Percentiles rank a stretch among this genome's conserved stretches.
Conservation (phyloP, 2,113 vertebrate species). For the Salminus brasiliensis region DNA sequence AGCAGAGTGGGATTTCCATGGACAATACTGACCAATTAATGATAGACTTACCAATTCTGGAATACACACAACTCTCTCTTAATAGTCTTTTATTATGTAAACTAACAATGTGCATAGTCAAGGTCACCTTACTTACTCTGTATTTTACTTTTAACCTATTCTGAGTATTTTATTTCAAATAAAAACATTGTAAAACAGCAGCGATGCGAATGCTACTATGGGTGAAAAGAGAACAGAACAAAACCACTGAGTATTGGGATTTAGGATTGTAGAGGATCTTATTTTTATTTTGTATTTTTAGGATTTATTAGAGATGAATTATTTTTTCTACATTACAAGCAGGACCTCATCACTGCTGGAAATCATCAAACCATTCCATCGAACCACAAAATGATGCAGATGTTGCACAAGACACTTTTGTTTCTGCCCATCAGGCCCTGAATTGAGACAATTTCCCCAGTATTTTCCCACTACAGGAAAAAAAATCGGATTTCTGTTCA, state of each 20-base stretch:
- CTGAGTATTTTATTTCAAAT: background rate
- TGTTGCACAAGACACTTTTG: conserved; percentile 4
- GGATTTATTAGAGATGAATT: background rate
- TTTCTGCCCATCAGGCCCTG: background rate
- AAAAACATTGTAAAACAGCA: background rate
- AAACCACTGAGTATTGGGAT: background rate
- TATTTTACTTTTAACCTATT: background rate
- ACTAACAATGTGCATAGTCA: background rate
- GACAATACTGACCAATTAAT: background rate
- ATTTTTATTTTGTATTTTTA: background rate
- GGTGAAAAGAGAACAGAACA: background rate
- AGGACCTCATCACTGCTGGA: background rate
- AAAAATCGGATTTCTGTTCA: background rate
- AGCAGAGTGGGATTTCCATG: background rate
- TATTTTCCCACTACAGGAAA: background rate
- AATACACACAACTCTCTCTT: background rate
- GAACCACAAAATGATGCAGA: background rate
- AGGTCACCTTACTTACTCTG: background rate
- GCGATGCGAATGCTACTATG: conserved; percentile 5
- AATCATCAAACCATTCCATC: background rate
- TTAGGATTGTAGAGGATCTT: background rate
- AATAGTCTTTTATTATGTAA: background rate
- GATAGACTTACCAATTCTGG: background rate
- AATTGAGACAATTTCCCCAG: background rate
- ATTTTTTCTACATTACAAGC: background rate